A percentile compares a stretch with the other conserved stretches of the same genome.
phyloP scores from a whole-genome alignment of 1,140 invertebrate genomes.

The Melipona quadrifasciata region DNA sequence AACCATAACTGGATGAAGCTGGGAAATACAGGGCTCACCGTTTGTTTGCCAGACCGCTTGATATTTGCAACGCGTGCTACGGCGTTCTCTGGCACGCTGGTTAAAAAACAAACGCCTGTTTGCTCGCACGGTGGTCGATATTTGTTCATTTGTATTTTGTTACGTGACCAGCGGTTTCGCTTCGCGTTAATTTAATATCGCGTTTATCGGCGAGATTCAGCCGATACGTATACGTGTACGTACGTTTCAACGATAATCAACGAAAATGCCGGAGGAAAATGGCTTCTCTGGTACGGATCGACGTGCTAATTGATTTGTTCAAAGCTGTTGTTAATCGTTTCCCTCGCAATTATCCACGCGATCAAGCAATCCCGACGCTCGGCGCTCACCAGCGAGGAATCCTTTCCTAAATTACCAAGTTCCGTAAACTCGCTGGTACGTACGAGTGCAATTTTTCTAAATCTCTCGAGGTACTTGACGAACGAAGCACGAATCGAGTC shows the following conservation, averaged over 20 bases:
- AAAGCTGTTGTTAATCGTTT: not conserved
- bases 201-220: not conserved
- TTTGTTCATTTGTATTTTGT: constrained; percentile 24
- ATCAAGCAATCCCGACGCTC: too few species aligned
- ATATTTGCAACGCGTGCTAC: constrained; percentile 22
- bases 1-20: constrained; percentile 14
- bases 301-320: not conserved
- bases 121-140: not conserved
- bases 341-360: too few species aligned
- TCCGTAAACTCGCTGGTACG: not conserved
- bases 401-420: not conserved
- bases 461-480: not conserved
- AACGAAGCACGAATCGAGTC: not conserved
- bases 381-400: not conserved
- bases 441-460: not conserved
- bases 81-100: not conserved
- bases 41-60: not conserved
- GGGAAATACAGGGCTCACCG: not conserved
- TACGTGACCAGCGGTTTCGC: not conserved
- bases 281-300: too few species aligned
- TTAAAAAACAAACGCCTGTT: constrained; percentile 8
- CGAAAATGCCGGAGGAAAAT: too few species aligned
- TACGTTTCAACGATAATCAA: not conserved
- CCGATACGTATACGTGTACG: not conserved
- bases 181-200: not conserved